Percentiles rank a stretch among this genome's conserved stretches.
Evolutionary conservation across 2,797 vertebrate genomes (phyloP).

Genomic region (Champsocephalus gunnari): DNA sequence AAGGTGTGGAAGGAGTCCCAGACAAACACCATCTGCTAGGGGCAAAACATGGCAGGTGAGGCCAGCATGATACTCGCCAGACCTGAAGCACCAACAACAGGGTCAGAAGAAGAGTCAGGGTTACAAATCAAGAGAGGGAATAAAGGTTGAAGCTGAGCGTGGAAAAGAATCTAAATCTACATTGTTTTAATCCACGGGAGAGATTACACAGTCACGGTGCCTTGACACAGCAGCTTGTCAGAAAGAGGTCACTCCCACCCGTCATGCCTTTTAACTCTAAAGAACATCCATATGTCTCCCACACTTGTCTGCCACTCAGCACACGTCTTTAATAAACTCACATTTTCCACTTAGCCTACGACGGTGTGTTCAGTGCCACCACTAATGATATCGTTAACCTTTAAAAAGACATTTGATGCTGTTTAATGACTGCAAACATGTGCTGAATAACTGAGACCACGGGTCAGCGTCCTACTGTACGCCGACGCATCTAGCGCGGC

Average conservation of each 20-base stretch:
- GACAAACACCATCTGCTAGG: slow-evolving; percentile 72
- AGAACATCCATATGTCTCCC: slow-evolving; percentile 78
- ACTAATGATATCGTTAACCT: slow-evolving; percentile 7
- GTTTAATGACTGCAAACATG: slow-evolving; percentile 40
- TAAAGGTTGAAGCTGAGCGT: neutral
- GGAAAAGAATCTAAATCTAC: slow-evolving; percentile 60
- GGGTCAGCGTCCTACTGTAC: slow-evolving; percentile 53
- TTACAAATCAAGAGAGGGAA: slow-evolving; percentile 34
- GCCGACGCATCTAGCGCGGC: slow-evolving; percentile 25
- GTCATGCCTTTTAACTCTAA: slow-evolving; percentile 74
- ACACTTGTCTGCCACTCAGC: slow-evolving; percentile 57
- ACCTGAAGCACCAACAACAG: slow-evolving; percentile 54
- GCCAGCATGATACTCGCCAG: slow-evolving; percentile 33
- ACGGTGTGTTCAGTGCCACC: slow-evolving; percentile 16
- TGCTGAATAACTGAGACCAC: slow-evolving; percentile 41
- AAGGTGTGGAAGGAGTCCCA: slow-evolving; percentile 72
- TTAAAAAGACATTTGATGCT: slow-evolving; percentile 33
- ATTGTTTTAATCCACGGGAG: slow-evolving; percentile 78
- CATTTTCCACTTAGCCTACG: slow-evolving; percentile 12
- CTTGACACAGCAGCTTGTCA: slow-evolving; percentile 75
- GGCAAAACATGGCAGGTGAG: slow-evolving; percentile 69
- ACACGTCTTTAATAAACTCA: slow-evolving; percentile 39
- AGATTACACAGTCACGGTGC: slow-evolving; percentile 74
- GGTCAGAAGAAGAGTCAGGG: slow-evolving; percentile 23
- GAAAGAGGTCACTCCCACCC: slow-evolving; percentile 71